Evolutionary conservation across 1,140 invertebrate species (phyloP), one percentile per base, ranked within the genome.

Genomic region (Wiebesia pumilae): DNA sequence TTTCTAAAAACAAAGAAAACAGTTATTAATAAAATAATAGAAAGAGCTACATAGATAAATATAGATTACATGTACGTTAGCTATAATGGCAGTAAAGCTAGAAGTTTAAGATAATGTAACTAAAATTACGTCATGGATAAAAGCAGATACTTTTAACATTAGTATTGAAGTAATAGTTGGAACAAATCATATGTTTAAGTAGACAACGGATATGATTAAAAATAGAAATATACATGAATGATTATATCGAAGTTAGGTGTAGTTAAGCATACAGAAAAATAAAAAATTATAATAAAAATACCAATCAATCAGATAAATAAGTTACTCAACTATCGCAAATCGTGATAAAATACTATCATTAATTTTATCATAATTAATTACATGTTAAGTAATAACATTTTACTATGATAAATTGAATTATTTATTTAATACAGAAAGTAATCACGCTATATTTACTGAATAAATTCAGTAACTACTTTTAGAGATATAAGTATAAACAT

Each of bases 1-100:
- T 14, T 27, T 27, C 3, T 4, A 24, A 27, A 62, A 62, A 62
- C 27, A 27, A 62, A 62, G 58, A 62, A 62, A 62, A 62, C 3
- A 27, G 10, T 87, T 69, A 88, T 14, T 40, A 27, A 81, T 38
- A 51, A 78, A 85, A 35, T 1, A 83, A 6, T 75, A 27, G 58
- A 75, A 43, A 30, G 7, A 75, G 19, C 43, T 75, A 75, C 43
- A 75, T 43, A 10, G 38, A 73, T 33, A 40, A 21, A 75, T 27
- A 43, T 75, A 40, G 3, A 43, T 75, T 24, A 40, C 24, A 51
- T 47, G 27, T 24, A 77, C 6, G 51, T n/a, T 77, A 47, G n/a
- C 7, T 77, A 30, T 47, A 27, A 16, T 51, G 27, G n/a, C 43
- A 47, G 27, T 77, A n/a, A 47, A 77, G 69, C 21, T 35, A 6